Evolutionary conservation across 2,113 vertebrate species (phyloP).

Genomic region (Protobothrops flavoviridis): DNA sequence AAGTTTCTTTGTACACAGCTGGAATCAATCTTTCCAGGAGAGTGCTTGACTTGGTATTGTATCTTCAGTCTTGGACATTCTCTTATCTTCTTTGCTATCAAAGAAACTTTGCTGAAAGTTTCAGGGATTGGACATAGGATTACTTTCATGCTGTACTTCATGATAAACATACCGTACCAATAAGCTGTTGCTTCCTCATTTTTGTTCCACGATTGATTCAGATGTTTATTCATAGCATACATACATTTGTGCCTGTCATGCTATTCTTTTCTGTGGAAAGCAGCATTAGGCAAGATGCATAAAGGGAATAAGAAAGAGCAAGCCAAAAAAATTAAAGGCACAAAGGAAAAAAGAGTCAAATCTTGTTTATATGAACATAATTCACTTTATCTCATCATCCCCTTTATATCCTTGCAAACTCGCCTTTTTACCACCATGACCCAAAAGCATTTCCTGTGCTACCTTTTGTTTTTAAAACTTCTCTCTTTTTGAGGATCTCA

Average conservation of each 20-base stretch:
- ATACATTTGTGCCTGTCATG: too few relatives aligned
- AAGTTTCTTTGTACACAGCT: neutral
- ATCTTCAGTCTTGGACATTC: neutral
- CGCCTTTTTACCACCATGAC: neutral
- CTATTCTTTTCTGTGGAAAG: too few relatives aligned
- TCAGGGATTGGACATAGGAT: neutral
- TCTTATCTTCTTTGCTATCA: neutral
- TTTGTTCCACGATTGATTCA: neutral
- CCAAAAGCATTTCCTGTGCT: neutral
- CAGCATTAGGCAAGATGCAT: too few relatives aligned
- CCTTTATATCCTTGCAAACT: neutral
- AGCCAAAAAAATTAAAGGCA: too few relatives aligned
- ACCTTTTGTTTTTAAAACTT: neutral
- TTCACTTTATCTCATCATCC: neutral
- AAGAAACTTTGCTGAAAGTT: neutral
- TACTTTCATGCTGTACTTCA: neutral
- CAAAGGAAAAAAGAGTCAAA: neutral
- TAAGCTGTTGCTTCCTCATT: neutral
- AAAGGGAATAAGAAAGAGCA: too few relatives aligned
- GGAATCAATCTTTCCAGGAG: neutral
- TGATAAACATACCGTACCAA: neutral
- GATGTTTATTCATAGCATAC: neutral
- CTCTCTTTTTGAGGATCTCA: neutral
- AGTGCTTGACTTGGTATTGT: neutral
- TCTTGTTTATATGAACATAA: neutral